Percentiles rank a stretch among this genome's conserved stretches.
These are phyloP conservation scores for Tolypeutes matacus DNA, from an alignment of 2,797 vertebrate species.

Conservation along the genomic window DNA sequence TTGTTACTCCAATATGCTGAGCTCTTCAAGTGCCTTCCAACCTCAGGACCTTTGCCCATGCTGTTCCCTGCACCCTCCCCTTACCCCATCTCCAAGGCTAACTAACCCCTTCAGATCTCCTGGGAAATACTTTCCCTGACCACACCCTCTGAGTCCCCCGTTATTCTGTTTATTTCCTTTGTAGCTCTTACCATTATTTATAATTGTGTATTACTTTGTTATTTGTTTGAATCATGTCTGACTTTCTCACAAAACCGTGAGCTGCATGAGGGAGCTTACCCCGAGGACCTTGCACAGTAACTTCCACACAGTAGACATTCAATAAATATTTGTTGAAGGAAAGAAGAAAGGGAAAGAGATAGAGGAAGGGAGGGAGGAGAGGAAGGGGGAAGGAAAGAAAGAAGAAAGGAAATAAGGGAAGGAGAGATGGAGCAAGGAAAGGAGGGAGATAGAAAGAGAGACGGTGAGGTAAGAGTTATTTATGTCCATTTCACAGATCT, in stretches of 20 bases:
- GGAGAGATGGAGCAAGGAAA: fast-evolving
- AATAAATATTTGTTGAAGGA: conserved; percentile 24
- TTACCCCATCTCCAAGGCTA: no score
- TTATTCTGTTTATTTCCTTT: conserved; percentile 30
- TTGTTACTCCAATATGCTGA: neutral
- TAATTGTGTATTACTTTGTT: neutral
- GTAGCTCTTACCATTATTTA: neutral
- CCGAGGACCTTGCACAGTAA: neutral
- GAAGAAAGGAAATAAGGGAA: neutral
- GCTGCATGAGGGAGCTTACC: neutral
- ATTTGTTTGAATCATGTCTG: neutral
- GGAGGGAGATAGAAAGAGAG: neutral
- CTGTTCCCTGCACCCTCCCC: neutral
- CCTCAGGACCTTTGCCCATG: neutral
- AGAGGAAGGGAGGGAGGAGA: no score
- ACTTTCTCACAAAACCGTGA: neutral
- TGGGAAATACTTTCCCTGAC: neutral
- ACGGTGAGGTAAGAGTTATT: neutral
- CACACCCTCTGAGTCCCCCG: neutral
- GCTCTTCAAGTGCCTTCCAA: neutral
- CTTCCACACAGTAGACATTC: neutral
- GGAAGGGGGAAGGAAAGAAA: neutral
- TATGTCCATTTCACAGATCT: conserved; percentile 15
- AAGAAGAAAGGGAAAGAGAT: no score
- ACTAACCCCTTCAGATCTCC: neutral